A percentile compares a stretch with the other conserved stretches of the same genome.
These are phyloP conservation scores for Mycteria americana DNA, from an alignment of 2,797 vertebrate species.

Conservation along the genomic window DNA sequence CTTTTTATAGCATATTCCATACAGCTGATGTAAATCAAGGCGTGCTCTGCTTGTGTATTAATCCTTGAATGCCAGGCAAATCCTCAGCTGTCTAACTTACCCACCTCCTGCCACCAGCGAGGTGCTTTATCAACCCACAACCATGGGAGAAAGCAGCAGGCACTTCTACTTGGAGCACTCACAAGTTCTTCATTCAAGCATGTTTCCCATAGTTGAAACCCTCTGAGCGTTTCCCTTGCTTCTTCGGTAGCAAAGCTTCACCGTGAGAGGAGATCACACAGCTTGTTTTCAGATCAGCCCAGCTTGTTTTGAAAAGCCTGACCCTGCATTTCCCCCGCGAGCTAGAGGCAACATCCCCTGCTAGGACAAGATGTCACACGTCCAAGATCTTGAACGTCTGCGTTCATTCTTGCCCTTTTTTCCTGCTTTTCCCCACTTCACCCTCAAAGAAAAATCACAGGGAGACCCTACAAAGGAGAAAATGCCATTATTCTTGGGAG, in stretches of 20 bases:
- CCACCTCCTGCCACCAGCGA: neutral
- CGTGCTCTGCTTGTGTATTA: neutral
- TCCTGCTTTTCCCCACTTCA: neutral
- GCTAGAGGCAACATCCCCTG: neutral
- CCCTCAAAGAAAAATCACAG: neutral
- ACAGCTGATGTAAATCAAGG: neutral
- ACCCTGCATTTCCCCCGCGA: neutral
- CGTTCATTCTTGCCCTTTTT: neutral
- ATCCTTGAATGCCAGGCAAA: neutral
- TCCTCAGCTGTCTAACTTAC: neutral
- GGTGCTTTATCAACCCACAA: neutral
- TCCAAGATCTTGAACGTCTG: neutral
- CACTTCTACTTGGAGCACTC: neutral
- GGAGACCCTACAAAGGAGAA: neutral
- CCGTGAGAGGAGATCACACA: neutral
- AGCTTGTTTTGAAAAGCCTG: constrained; percentile 39
- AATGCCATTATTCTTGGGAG: neutral
- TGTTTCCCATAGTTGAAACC: neutral
- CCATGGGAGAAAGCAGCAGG: neutral
- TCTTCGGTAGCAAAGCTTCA: neutral
- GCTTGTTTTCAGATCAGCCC: constrained; percentile 8
- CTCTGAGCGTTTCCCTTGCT: rapidly evolving
- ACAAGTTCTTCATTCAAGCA: neutral
- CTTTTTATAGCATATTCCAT: neutral
- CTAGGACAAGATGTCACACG: neutral